These are phyloP conservation scores for Microplitis demolitor DNA, from an alignment of 1,140 invertebrate genomes.

Conservation along the genomic window DNA sequence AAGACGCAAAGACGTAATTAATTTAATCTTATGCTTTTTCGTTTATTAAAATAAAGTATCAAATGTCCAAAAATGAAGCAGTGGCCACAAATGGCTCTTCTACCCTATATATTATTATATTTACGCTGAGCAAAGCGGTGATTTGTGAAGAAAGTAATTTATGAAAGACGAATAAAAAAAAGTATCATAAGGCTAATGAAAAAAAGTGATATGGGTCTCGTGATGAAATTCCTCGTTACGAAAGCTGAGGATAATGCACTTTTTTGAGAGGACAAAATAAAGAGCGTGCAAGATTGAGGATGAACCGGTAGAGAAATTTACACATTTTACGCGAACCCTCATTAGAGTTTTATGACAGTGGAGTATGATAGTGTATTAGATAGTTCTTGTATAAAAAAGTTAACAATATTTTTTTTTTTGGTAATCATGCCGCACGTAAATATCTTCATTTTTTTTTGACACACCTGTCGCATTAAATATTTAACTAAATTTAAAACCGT, in stretches of 20 bases:
- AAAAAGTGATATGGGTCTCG: constrained; percentile 5
- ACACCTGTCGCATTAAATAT: no score
- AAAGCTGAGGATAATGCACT: constrained; percentile 6
- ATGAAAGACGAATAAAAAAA: not conserved
- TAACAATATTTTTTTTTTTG: no score
- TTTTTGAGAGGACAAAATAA: constrained; percentile 11
- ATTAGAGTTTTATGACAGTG: constrained; percentile 14
- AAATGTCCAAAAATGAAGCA: no score
- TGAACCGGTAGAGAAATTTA: constrained; percentile 8
- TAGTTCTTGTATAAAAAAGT: no score
- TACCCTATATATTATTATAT: not conserved
- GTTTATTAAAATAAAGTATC: no score
- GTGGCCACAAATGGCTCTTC: no score
- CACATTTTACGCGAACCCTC: constrained; percentile 15
- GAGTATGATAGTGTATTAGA: not conserved
- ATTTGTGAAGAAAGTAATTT: not conserved
- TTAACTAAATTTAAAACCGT: no score
- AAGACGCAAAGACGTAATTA: no score
- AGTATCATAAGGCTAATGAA: not conserved
- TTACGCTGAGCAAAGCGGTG: not conserved
- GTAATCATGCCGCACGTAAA: no score
- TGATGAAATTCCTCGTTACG: constrained; percentile 25
- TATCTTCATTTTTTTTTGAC: no score
- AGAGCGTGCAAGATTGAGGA: constrained; percentile 18
- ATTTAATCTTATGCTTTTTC: no score